phyloP scores from a whole-genome alignment of 2,797 vertebrate genomes.

The Artibeus jamaicensis region DNA sequence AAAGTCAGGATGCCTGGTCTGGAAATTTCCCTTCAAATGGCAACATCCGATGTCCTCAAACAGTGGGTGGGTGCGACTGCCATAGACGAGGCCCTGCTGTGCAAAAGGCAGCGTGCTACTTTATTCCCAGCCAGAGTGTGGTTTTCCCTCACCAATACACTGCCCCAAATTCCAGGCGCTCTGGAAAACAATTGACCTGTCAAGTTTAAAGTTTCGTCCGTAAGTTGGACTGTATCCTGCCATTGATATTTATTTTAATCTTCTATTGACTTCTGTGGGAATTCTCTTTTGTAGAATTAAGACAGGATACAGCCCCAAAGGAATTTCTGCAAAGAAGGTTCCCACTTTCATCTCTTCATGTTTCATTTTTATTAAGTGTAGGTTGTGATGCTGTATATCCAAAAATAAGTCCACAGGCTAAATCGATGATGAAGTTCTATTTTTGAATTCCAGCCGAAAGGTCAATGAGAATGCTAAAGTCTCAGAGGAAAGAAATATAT shows the following conservation, averaged over 20 bases:
- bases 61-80: neutral
- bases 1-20: slow-evolving; percentile 11
- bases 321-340: slow-evolving; percentile 64
- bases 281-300: slow-evolving; percentile 54
- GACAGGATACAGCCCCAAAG: slow-evolving; percentile 67
- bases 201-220: slow-evolving; percentile 53
- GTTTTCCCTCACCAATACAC: slow-evolving; percentile 37
- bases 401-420: slow-evolving; percentile 59
- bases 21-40: neutral
- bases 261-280: slow-evolving; percentile 77
- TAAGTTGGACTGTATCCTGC: slow-evolving; percentile 73
- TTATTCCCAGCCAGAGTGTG: neutral
- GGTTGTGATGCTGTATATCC: slow-evolving; percentile 28
- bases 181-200: slow-evolving; percentile 70
- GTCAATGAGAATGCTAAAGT: slow-evolving; percentile 43
- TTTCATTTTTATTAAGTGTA: slow-evolving; percentile 72
- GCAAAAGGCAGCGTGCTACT: neutral
- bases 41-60: neutral
- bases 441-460: slow-evolving; percentile 54
- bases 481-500: slow-evolving; percentile 8
- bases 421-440: slow-evolving; percentile 51
- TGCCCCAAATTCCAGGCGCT: slow-evolving; percentile 24
- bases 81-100: neutral
- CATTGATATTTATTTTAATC: slow-evolving; percentile 81
- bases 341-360: slow-evolving; percentile 76